Base-by-base conservation (phyloP, 2,888 invertebrate species). In the Stramonita haemastoma region DNA sequence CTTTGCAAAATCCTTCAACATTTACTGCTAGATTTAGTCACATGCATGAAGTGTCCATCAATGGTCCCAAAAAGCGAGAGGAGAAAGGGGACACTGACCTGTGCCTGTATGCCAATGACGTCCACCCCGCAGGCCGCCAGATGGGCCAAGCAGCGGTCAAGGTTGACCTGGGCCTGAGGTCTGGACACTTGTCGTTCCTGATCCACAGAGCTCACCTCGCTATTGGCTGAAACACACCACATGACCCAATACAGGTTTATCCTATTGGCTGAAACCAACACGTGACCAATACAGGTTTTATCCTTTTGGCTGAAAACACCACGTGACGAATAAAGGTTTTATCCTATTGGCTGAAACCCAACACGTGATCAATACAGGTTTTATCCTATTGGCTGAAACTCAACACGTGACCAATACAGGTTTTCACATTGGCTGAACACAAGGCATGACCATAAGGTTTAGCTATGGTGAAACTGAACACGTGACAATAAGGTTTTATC, bases 61-160 rank as follows among this genome's bases (percentile, higher is more conserved):
- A 46, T 8, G 8, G 46, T 46, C 4, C 46, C 46, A 46, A 46
- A 5, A 46, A 46, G 46, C 46, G 8, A 46, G 46, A 46, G 46
- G 8, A 46, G 46, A 46, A 46, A 46, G 66, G 13, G 1, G 13
- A 34, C n/a, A 89, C 90, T 56, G 90, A 94, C 93, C 93, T 89
- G 90, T 91, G 34, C 93, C 89, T 93, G 92, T 85, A 93, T 92
- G 6, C 91, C 91, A 15, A 92, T 91, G 19, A 93, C 90, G 89
- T 93, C 93, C 34, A 92, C 93, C 26, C 93, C 93, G n/a, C 90
- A 86, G 46, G 92, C 91, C 83, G 90, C 91, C 15, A 94, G 91
- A 85, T 92, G 92, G 66, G 92, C 91, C 83, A 94, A 91, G 91
- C 94, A 94, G 86, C 92, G 91, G 66, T 90, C 87, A 56, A 93